A percentile compares a stretch with the other conserved stretches of the same genome.
Evolutionary conservation across 2,888 invertebrate genomes (phyloP).

Genomic region (Stictocephala bisonia): DNA sequence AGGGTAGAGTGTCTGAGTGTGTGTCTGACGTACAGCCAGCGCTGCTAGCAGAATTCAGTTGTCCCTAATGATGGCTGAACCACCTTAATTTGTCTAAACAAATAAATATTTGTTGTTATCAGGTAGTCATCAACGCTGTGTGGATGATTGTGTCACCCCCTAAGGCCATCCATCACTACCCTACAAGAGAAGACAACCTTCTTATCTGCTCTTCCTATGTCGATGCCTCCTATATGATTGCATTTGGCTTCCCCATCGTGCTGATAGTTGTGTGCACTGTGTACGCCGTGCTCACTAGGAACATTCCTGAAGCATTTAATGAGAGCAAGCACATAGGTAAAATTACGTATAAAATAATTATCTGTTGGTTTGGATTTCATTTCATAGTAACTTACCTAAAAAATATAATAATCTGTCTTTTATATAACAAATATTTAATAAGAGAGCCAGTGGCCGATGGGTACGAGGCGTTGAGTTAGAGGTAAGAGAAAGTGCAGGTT

Average conservation of each 20-base stretch:
- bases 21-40: too few relatives aligned
- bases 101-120: too few relatives aligned
- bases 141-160: slow-evolving; percentile 95
- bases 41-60: too few relatives aligned
- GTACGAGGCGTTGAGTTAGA: too few relatives aligned
- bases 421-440: neutral
- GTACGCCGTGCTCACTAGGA: slow-evolving; percentile 95
- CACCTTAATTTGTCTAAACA: too few relatives aligned
- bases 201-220: slow-evolving; percentile 93
- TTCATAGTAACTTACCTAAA: too few relatives aligned
- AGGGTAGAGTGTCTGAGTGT: too few relatives aligned
- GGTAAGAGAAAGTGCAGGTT: too few relatives aligned
- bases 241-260: slow-evolving; percentile 92
- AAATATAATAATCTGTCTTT: too few relatives aligned
- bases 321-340: slow-evolving; percentile 96
- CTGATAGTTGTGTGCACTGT: slow-evolving; percentile 93
- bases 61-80: too few relatives aligned
- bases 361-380: neutral
- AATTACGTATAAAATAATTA: slow-evolving; percentile 60
- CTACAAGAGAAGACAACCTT: slow-evolving; percentile 91
- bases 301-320: slow-evolving; percentile 98
- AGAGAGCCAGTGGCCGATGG: too few relatives aligned
- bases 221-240: slow-evolving; percentile 93
- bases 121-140: slow-evolving; percentile 88
- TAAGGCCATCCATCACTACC: slow-evolving; percentile 89